Conservation (phyloP, 2,113 vertebrate species). For the Todiramphus chloris region DNA sequence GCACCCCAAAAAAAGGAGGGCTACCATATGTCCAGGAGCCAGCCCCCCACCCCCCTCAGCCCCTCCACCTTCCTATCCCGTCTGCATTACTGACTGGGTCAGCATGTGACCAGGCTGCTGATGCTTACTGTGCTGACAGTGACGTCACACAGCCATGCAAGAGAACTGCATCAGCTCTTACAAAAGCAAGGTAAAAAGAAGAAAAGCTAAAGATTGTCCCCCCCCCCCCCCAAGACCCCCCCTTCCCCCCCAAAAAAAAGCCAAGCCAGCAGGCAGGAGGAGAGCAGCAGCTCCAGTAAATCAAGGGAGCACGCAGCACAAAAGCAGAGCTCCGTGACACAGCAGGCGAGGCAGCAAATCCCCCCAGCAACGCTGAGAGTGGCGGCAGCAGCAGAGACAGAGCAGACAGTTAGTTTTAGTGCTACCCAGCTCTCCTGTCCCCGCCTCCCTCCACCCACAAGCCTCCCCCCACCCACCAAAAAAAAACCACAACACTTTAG, state of each 20-base stretch:
- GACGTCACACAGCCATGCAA: constrained; percentile 90
- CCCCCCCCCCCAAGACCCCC: background rate
- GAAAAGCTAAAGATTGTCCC: constrained; percentile 61
- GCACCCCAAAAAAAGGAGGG: constrained; percentile 54
- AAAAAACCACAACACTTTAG: constrained; percentile 68
- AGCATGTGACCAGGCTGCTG: constrained; percentile 98
- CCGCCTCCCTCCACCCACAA: constrained; percentile 77
- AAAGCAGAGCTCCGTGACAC: too few species aligned
- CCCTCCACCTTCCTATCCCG: constrained; percentile 80
- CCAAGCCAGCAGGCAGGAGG: too few species aligned
- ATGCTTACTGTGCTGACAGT: constrained; percentile 95
- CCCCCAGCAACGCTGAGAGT: too few species aligned
- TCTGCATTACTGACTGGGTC: constrained; percentile 93
- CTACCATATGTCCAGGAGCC: constrained; percentile 81
- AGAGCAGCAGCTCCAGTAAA: too few species aligned
- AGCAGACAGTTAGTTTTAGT: constrained; percentile 76
- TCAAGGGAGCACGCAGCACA: too few species aligned
- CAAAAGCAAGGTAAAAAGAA: constrained; percentile 69
- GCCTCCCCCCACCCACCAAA: constrained; percentile 11
- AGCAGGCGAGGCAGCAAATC: too few species aligned
- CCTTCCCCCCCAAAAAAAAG: background rate
- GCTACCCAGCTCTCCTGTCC: constrained; percentile 74
- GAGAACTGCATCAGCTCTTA: constrained; percentile 78
- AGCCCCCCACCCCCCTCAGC: constrained; percentile 55
- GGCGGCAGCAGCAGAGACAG: constrained; percentile 51